A percentile compares a stretch with the other conserved stretches of the same genome.
Evolutionary conservation across 2,888 invertebrate genomes (phyloP).

Genomic region (Epirrhoe tristata): DNA sequence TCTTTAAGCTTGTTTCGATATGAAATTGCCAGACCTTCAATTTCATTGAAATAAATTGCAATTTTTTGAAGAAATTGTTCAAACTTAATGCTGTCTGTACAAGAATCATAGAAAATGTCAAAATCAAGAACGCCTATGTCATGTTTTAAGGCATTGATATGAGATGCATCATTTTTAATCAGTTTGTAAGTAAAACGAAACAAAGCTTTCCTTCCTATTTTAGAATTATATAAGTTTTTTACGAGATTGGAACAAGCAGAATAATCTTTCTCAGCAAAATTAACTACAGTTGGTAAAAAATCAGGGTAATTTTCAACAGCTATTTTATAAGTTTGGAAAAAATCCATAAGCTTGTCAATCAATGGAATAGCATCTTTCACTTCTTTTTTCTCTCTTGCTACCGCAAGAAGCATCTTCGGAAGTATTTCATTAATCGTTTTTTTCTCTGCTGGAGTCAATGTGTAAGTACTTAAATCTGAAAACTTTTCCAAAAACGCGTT

Average conservation of each 20-base stretch:
- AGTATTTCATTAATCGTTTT: constrained; percentile 43
- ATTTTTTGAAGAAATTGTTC: constrained; percentile 56
- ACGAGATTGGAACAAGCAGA: constrained; percentile 47
- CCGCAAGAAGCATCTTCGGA: constrained; percentile 47
- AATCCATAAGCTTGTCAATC: constrained; percentile 52
- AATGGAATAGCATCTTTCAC: constrained; percentile 30
- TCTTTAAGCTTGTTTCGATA: constrained; percentile 25
- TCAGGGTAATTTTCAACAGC: constrained; percentile 46
- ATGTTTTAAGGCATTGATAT: constrained; percentile 65
- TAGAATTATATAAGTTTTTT: constrained; percentile 50
- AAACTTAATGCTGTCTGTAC: constrained; percentile 39
- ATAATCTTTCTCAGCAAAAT: constrained; percentile 47
- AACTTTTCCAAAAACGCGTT: constrained; percentile 56
- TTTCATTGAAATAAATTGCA: constrained; percentile 61
- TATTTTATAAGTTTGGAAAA: constrained; percentile 53
- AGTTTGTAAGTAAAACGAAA: constrained; percentile 56
- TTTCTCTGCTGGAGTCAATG: constrained; percentile 54
- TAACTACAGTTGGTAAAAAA: constrained; percentile 47
- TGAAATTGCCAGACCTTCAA: constrained; percentile 53
- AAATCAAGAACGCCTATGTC: constrained; percentile 50
- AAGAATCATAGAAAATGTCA: constrained; percentile 18
- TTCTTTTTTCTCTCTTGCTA: constrained; percentile 42
- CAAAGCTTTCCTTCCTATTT: constrained; percentile 59
- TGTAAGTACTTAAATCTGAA: constrained; percentile 58
- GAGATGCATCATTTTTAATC: constrained; percentile 57